phyloP scores from a whole-genome alignment of 2,797 vertebrate genomes.

The Amblyopsis hoosieri region DNA sequence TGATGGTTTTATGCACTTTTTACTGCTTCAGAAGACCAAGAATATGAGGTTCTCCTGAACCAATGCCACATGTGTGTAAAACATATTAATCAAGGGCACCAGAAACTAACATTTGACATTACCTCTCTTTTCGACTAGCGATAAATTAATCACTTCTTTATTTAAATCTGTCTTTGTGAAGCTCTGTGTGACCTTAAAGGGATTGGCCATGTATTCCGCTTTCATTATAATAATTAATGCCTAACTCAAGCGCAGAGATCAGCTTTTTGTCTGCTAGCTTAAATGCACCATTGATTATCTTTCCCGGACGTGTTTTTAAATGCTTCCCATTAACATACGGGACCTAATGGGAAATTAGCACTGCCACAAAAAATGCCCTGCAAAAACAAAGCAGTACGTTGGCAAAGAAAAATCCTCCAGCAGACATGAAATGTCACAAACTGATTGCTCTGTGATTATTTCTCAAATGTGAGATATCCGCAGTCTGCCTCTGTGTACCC shows the following conservation, averaged over 20 bases:
- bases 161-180: conserved; percentile 58
- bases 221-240: conserved; percentile 79
- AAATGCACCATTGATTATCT: conserved; percentile 66
- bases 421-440: conserved; percentile 21
- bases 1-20: not conserved
- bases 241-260: conserved; percentile 53
- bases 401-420: conserved; percentile 2
- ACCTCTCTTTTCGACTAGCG: conserved; percentile 35
- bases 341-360: conserved; percentile 53
- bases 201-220: conserved; percentile 52
- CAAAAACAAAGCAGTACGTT: conserved; percentile 32
- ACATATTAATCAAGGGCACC: conserved; percentile 57
- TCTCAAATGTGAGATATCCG: too few relatives aligned
- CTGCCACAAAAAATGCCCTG: conserved; percentile 33
- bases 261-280: conserved; percentile 41
- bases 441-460: not conserved
- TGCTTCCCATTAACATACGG: conserved; percentile 66
- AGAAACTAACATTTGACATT: conserved; percentile 46
- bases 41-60: conserved; percentile 46
- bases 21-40: conserved; percentile 27
- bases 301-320: conserved; percentile 53
- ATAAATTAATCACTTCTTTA: conserved; percentile 43
- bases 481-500: too few relatives aligned
- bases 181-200: conserved; percentile 70
- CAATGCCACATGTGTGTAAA: conserved; percentile 31